Evolutionary conservation across 2,888 invertebrate species (phyloP), one percentile per base, ranked within the genome.

Genomic region (Drosophila leonis): DNA sequence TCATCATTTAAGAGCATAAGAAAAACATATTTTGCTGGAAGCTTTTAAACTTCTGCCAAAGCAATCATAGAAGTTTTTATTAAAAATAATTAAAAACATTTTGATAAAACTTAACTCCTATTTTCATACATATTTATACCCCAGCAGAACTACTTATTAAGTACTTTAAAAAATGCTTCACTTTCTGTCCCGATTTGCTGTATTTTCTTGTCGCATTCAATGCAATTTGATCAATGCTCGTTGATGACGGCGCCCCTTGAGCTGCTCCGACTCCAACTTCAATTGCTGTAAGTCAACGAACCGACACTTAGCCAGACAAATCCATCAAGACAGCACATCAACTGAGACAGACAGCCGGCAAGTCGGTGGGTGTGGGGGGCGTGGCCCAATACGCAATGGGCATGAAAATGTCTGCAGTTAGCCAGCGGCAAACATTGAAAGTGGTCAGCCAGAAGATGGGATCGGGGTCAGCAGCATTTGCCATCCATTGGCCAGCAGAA

Each of bases 291-390:
- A 67, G 68, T 67, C 81, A 81, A 66, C 75, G 75, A 74, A 86
- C 70, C 74, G 78, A 64, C 82, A 78, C 86, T 83, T 83, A 67
- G 64, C 81, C 75, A 83, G 86, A 78, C 88, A 88, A 83, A 88
- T 83, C 84, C 84, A 83, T 83, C 83, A 83, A 88, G 84, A 78
- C 84, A 86, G 79, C 69, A 51, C 66, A 44, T 62, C 72, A 63
- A 51, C 42, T 57, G 56, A 59, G 80, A 51, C 68, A 42, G 51
- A 55, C 65, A 35, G 52, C n/a, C n/a, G 42, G 64, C 48, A 5
- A 24, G 13, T 7, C 20, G 9, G 13, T 24, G 10, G 18, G 42
- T 12, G 44, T 7, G 54, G 42, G 44, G 42, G 60, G 48, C 46
- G 62, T 41, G 64, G 57, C 41, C 61, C 60, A 78, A 68, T 66